Evolutionary conservation across 2,888 invertebrate genomes (phyloP), one percentile per base, ranked within the genome.

Genomic region (Folsomia candida): DNA sequence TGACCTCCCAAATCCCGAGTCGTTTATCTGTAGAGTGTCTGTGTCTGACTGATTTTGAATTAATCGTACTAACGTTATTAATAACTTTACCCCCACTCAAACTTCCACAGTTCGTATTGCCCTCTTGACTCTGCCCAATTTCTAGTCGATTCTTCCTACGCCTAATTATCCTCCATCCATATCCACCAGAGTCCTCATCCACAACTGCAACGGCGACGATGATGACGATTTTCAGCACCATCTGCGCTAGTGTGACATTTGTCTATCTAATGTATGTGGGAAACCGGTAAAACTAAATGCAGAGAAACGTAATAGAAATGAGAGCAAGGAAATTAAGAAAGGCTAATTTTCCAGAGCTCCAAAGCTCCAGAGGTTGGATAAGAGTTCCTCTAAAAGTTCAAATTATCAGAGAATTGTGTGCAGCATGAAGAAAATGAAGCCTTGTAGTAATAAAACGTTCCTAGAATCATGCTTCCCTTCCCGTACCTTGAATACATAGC

Each of bases 11-110:
- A 71, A 60, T 70, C 66, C 71, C 62, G 67, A 74, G 74, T 77
- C 78, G 75, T 79, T 79, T 77, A 77, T 79, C 76, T 78, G 74
- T 76, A 66, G 74, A 75, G 74, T 79, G 78, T 78, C 79, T 79
- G 79, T 75, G 68, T 74, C 74, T 77, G 79, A 79, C 78, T 79
- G 74, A 75, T 72, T 72, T 68, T 63, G 65, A 76, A 76, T 76
- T 76, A 76, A 74, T 76, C 76, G 71, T 71, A 60, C 37, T 68
- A 67, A 67, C 29, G 24, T 67, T 58, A 67, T 59, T 67, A 60
- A 67, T 67, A 60, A 60, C 28, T 26, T 60, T 25, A 26, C 60
- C 22, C 60, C 22, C 60, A 14, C 37, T 37, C 37, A 37, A 18
- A 54, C 54, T 54, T 54, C n/a, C 54, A 20, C 54, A 54, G 11